Percentiles rank a stretch among this genome's conserved stretches.
Conservation (phyloP, 2,888 invertebrate genomes). For the Agonum fuliginosum region DNA sequence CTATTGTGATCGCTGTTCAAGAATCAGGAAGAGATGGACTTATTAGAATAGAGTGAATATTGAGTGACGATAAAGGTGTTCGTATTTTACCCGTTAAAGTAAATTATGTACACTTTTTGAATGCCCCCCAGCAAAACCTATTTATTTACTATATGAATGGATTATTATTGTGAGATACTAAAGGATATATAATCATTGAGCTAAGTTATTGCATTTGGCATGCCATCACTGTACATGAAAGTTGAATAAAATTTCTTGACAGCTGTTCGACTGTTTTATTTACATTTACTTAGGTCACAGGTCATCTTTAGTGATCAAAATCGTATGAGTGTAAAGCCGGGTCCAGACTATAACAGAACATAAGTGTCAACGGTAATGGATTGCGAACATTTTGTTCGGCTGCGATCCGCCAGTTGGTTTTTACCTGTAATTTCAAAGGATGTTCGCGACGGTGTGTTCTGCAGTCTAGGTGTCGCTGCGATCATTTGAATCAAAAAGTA, state of each 20-base stretch:
- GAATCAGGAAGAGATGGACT: constrained; percentile 38
- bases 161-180: constrained; percentile 55
- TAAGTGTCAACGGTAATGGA: too few species aligned
- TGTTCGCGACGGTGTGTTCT: too few species aligned
- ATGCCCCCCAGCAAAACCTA: constrained; percentile 52
- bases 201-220: constrained; percentile 60
- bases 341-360: too few species aligned
- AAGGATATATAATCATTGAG: constrained; percentile 56
- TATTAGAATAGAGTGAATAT: constrained; percentile 1
- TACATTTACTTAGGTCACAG: neutral
- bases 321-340: neutral
- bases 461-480: too few species aligned
- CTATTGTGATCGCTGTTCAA: constrained; percentile 59
- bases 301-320: neutral
- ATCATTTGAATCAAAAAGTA: too few species aligned
- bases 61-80: constrained; percentile 51
- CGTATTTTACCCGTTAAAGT: constrained; percentile 53
- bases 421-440: too few species aligned
- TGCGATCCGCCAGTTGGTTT: too few species aligned
- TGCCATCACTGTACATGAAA: constrained; percentile 59
- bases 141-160: constrained; percentile 59
- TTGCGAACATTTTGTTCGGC: too few species aligned
- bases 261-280: constrained; percentile 40
- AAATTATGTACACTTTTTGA: constrained; percentile 58
- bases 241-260: constrained; percentile 60